A percentile compares a stretch with the other conserved stretches of the same genome.
Conservation (phyloP, 1,140 invertebrate species). For the Drosophila ercepeae region DNA sequence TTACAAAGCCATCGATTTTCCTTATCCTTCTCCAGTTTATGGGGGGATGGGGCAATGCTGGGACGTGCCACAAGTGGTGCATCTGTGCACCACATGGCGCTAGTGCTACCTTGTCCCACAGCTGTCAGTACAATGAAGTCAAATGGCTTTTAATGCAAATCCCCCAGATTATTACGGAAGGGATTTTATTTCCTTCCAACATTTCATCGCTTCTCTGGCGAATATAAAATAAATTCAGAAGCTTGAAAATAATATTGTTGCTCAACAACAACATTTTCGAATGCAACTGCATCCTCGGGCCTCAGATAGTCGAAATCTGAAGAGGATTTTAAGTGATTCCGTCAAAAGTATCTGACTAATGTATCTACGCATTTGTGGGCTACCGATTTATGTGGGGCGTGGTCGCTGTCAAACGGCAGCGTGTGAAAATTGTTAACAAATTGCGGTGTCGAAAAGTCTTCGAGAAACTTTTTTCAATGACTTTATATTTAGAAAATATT, state of each 20-base stretch:
- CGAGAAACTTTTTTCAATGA: slow-evolving; percentile 55
- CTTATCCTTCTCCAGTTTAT: not conserved
- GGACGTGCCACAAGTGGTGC: slow-evolving; percentile 20
- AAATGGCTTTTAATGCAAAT: slow-evolving; percentile 31
- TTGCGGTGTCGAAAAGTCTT: slow-evolving; percentile 76
- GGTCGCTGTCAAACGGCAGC: slow-evolving; percentile 67
- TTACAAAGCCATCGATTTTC: slow-evolving; percentile 23
- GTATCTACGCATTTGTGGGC: slow-evolving; percentile 44
- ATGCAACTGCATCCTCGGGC: slow-evolving; percentile 40
- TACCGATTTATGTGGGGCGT: slow-evolving; percentile 60
- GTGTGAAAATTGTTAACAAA: slow-evolving; percentile 81
- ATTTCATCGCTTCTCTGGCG: not conserved
- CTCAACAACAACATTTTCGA: slow-evolving; percentile 15
- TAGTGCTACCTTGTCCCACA: slow-evolving; percentile 57
- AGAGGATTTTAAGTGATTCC: slow-evolving; percentile 48
- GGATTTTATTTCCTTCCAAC: slow-evolving; percentile 13
- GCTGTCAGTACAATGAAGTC: slow-evolving; percentile 50
- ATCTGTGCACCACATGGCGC: slow-evolving; percentile 66
- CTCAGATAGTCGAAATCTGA: not conserved
- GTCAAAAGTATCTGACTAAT: slow-evolving; percentile 69
- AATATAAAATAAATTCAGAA: slow-evolving; percentile 16
- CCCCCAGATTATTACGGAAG: slow-evolving; percentile 13
- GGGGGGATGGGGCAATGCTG: not conserved
- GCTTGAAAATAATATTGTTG: slow-evolving; percentile 28
- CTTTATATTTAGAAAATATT: slow-evolving; percentile 65